phyloP scores from a whole-genome alignment of 2,888 invertebrate species.

The Caenorhabditis sp. region DNA sequence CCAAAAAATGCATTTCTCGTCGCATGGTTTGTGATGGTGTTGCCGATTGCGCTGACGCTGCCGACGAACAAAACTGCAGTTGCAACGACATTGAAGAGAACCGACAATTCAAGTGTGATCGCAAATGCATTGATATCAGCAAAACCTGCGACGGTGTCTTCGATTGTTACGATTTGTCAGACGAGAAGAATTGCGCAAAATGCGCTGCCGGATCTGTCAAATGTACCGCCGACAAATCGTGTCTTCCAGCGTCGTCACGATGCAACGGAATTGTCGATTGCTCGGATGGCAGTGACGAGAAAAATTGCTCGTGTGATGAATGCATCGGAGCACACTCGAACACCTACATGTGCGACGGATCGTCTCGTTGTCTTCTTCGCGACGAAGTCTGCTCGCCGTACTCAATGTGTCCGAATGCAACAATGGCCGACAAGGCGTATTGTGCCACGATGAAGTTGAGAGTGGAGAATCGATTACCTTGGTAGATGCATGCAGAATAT shows the following conservation, averaged over 20 bases:
- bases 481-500: not conserved
- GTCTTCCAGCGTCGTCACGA: conserved; percentile 44
- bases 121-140: conserved; percentile 37
- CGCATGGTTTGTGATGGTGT: conserved; percentile 58
- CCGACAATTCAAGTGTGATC: conserved; percentile 34
- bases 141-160: conserved; percentile 52
- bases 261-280: conserved; percentile 62
- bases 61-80: conserved; percentile 57
- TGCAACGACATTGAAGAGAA: conserved; percentile 20
- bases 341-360: conserved; percentile 59
- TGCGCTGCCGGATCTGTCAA: conserved; percentile 44
- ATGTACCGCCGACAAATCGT: conserved; percentile 51
- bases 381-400: conserved; percentile 61
- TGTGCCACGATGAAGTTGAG: conserved; percentile 29
- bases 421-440: conserved; percentile 51
- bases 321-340: conserved; percentile 50
- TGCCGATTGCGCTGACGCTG: conserved; percentile 50
- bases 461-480: conserved; percentile 2
- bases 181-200: conserved; percentile 52
- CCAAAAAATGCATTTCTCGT: conserved; percentile 46
- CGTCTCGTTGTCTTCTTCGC: conserved; percentile 55
- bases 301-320: conserved; percentile 57
- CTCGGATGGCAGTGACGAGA: conserved; percentile 59
- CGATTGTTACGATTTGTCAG: conserved; percentile 56
- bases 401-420: conserved; percentile 60